These are phyloP conservation scores for Pontoporia blainvillei DNA, from an alignment of 2,113 vertebrate species.

Conservation along the genomic window DNA sequence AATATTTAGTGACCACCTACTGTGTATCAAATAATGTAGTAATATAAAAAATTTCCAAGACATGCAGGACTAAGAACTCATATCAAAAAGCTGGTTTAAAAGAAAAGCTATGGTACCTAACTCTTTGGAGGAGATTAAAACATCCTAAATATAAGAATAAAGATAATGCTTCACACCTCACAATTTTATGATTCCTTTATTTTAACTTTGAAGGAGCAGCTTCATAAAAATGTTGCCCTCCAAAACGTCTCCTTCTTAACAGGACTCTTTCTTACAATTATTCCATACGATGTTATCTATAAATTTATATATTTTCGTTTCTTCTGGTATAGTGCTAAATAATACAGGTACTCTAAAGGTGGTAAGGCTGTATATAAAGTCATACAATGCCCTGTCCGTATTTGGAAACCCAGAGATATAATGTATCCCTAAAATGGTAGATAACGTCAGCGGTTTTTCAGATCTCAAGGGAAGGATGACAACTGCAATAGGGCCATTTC, in stretches of 20 bases:
- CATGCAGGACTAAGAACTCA: not conserved
- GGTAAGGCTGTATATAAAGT: not conserved
- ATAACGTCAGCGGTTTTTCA: not conserved
- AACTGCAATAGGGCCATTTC: not conserved
- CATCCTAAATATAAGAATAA: not conserved
- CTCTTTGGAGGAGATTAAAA: not conserved
- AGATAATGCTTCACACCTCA: not conserved
- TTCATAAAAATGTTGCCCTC: not conserved
- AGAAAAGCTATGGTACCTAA: not conserved
- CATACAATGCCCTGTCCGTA: not conserved
- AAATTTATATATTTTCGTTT: not conserved
- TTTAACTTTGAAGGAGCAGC: not conserved
- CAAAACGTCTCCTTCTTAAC: not conserved
- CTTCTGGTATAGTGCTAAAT: not conserved
- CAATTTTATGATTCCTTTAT: not conserved
- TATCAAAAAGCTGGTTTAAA: not conserved
- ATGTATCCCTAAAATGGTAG: not conserved
- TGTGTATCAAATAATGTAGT: not conserved
- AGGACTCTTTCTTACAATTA: not conserved
- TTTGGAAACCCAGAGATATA: not conserved
- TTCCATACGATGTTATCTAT: not conserved
- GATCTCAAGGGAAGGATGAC: not conserved
- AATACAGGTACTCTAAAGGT: not conserved
- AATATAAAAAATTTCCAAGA: conserved; percentile 12
- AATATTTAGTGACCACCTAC: not conserved